These are phyloP conservation scores for Rhyacichthys aspro DNA, from an alignment of 2,797 vertebrate genomes.

Conservation along the genomic window DNA sequence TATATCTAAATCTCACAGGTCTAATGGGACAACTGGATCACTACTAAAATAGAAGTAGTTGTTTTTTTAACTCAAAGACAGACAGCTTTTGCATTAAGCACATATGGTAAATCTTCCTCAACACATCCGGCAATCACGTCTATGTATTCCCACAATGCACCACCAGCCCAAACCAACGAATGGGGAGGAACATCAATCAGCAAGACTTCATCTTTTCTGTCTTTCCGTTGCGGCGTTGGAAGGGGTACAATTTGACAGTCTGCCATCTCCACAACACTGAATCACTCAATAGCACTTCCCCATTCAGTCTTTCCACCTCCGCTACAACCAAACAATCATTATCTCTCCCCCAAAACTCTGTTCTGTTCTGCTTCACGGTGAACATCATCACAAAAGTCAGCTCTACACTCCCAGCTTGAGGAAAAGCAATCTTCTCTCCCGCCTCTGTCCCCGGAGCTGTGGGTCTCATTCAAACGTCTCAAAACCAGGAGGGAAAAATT, in stretches of 20 bases:
- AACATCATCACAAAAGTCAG: slow-evolving; percentile 58
- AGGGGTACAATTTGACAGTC: slow-evolving; percentile 48
- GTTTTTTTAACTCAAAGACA: slow-evolving; percentile 14
- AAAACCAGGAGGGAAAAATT: slow-evolving; percentile 45
- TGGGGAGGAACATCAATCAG: slow-evolving; percentile 61
- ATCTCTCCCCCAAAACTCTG: slow-evolving; percentile 45
- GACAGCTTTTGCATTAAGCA: slow-evolving; percentile 1
- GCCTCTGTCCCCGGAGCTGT: slow-evolving; percentile 34
- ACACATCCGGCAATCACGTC: slow-evolving; percentile 37
- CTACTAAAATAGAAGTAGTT: neutral
- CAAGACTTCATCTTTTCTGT: slow-evolving; percentile 26
- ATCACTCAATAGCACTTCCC: slow-evolving; percentile 51
- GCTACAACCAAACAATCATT: slow-evolving; percentile 67
- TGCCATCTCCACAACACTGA: slow-evolving; percentile 55
- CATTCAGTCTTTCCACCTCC: slow-evolving; percentile 42
- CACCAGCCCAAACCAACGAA: slow-evolving; percentile 35
- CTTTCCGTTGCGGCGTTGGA: slow-evolving; percentile 16
- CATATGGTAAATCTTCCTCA: slow-evolving; percentile 17
- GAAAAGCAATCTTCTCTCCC: slow-evolving; percentile 55
- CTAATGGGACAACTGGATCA: neutral
- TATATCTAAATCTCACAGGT: neutral
- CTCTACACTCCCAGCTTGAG: slow-evolving; percentile 41
- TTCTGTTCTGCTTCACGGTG: slow-evolving; percentile 48
- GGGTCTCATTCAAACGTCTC: slow-evolving; percentile 43
- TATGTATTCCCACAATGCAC: slow-evolving; percentile 56